Evolutionary conservation across 2,888 invertebrate genomes (phyloP).

Genomic region (Harpagoxenus sublaevis): DNA sequence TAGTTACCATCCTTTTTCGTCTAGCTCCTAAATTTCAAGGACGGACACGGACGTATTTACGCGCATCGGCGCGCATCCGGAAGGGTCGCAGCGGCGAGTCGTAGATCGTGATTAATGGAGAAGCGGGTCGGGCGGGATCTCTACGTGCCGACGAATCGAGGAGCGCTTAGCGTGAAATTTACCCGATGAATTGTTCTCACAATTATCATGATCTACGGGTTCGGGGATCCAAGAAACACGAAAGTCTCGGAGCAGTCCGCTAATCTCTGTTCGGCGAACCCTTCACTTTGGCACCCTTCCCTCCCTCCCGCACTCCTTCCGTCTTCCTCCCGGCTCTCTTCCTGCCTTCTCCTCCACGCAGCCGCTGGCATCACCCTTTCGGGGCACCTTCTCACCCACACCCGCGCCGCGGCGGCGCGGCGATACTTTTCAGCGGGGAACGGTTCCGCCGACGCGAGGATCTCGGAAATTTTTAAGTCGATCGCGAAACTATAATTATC

Average conservation of each 20-base stretch:
- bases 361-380: constrained; percentile 47
- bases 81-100: constrained; percentile 54
- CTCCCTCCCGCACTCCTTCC: constrained; percentile 10
- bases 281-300: constrained; percentile 77
- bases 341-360: constrained; percentile 26
- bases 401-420: constrained; percentile 57
- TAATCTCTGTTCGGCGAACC: constrained; percentile 83
- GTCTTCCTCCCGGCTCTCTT: constrained; percentile 38
- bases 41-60: constrained; percentile 24
- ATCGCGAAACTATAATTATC: constrained; percentile 83
- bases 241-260: constrained; percentile 80
- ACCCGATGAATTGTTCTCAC: constrained; percentile 85
- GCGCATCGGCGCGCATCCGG: constrained; percentile 37
- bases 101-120: constrained; percentile 78
- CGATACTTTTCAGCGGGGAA: constrained; percentile 67
- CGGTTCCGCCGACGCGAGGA: constrained; percentile 68
- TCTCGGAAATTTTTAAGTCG: constrained; percentile 79
- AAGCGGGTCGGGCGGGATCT: constrained; percentile 59
- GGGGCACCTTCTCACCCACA: constrained; percentile 66
- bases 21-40: constrained; percentile 33
- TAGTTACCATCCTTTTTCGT: constrained; percentile 7
- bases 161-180: constrained; percentile 82
- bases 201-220: constrained; percentile 86
- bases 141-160: constrained; percentile 68
- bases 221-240: constrained; percentile 84